Evolutionary conservation across 2,113 vertebrate species (phyloP).

Genomic region (Forbesichthys agassizii): DNA sequence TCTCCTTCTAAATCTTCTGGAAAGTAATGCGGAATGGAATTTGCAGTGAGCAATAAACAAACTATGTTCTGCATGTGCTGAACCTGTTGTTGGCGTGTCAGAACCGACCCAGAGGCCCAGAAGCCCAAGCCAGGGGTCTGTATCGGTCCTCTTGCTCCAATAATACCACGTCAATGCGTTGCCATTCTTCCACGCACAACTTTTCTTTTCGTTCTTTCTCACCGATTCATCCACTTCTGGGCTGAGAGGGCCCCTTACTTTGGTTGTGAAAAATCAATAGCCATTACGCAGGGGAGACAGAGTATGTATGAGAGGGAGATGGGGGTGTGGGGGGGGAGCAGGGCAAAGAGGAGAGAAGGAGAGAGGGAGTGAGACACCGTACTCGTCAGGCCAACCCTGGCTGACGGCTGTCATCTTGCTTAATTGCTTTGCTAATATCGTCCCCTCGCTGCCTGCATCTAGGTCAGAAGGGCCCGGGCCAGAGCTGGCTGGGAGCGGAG

Average conservation of each 20-base stretch:
- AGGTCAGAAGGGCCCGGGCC: constrained; percentile 65
- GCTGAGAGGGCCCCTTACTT: constrained; percentile 59
- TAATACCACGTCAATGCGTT: neutral
- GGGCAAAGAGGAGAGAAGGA: neutral
- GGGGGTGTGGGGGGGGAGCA: neutral
- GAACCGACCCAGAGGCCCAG: constrained; percentile 37
- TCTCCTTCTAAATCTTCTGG: constrained; percentile 23
- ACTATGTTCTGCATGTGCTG: constrained; percentile 9
- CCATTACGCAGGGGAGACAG: constrained; percentile 50
- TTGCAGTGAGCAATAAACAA: constrained; percentile 14
- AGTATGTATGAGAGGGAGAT: constrained; percentile 22
- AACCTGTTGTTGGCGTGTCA: constrained; percentile 1
- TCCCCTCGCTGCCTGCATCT: constrained; percentile 68
- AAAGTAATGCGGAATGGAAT: constrained; percentile 26
- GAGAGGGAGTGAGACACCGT: constrained; percentile 41
- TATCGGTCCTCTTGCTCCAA: neutral
- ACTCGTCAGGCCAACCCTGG: constrained; percentile 65
- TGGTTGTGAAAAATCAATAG: constrained; percentile 71
- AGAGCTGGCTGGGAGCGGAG: constrained; percentile 57
- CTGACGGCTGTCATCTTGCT: constrained; percentile 74
- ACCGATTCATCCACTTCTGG: constrained; percentile 46
- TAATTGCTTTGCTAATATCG: constrained; percentile 78
- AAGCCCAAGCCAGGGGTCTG: constrained; percentile 3
- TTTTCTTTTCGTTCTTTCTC: constrained; percentile 7
- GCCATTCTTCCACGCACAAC: constrained; percentile 11